These are phyloP conservation scores for Thera obeliscata DNA, from an alignment of 2,888 invertebrate species.

Conservation along the genomic window DNA sequence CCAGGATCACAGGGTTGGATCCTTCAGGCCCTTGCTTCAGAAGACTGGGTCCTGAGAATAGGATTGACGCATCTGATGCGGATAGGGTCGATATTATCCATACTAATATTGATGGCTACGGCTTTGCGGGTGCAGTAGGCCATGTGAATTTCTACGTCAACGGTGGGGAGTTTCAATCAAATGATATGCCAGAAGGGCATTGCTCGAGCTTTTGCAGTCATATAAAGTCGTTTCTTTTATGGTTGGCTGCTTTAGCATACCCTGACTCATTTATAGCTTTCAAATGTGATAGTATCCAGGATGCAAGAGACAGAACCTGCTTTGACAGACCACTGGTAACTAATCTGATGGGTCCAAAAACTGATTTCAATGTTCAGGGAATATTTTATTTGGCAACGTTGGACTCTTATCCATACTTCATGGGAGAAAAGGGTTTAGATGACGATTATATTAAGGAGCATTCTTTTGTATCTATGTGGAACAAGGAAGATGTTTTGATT, in stretches of 20 bases:
- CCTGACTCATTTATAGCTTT: conserved; percentile 47
- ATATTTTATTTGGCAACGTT: conserved; percentile 52
- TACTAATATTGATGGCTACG: conserved; percentile 46
- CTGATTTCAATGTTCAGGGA: conserved; percentile 47
- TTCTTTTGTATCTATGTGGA: conserved; percentile 11
- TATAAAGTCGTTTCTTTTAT: conserved; percentile 34
- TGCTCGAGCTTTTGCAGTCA: conserved; percentile 48
- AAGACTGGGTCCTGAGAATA: conserved; percentile 41
- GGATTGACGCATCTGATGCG: conserved; percentile 46
- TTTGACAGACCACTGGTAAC: conserved; percentile 45
- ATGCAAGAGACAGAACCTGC: conserved; percentile 46
- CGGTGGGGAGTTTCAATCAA: conserved; percentile 49
- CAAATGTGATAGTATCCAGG: conserved; percentile 46
- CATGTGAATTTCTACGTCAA: conserved; percentile 51
- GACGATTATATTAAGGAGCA: conserved; percentile 41
- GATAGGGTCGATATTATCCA: conserved; percentile 45
- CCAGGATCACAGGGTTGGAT: conserved; percentile 43
- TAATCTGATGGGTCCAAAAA: conserved; percentile 40
- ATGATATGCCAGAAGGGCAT: conserved; percentile 30
- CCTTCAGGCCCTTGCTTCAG: conserved; percentile 48
- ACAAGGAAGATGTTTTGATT: conserved; percentile 26
- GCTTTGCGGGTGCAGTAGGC: conserved; percentile 45
- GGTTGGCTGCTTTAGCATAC: conserved; percentile 43
- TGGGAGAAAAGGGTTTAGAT: conserved; percentile 51
- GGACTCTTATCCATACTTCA: conserved; percentile 49